These are phyloP conservation scores for Chinchilla lanigera DNA, from an alignment of 2,113 vertebrate species.

Conservation along the genomic window DNA sequence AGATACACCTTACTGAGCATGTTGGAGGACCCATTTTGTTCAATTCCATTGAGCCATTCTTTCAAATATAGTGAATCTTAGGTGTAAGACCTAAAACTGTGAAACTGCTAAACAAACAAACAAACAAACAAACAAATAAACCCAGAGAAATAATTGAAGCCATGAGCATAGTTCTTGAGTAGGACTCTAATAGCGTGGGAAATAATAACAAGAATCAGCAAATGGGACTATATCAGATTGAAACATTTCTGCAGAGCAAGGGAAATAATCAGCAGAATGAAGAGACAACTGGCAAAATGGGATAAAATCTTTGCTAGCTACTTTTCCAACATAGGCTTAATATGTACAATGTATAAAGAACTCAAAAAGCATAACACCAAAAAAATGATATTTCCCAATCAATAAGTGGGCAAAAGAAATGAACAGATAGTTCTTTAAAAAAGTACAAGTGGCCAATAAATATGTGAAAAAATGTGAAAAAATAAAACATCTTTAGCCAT, in stretches of 20 bases:
- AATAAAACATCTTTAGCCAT: not conserved
- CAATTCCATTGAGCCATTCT: slow-evolving; percentile 72
- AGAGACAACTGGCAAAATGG: not conserved
- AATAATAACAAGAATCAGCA: not conserved
- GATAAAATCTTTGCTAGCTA: not conserved
- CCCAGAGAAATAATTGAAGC: not conserved
- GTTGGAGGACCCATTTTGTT: slow-evolving; percentile 58
- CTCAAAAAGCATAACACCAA: not conserved
- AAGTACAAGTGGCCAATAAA: not conserved
- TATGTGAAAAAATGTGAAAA: not conserved
- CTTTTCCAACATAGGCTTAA: not conserved
- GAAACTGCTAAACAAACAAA: not conserved
- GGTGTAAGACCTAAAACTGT: not conserved
- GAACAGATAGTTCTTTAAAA: not conserved
- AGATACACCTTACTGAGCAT: slow-evolving; percentile 37
- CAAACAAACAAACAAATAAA: not conserved
- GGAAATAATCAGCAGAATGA: not conserved
- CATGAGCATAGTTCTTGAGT: not conserved
- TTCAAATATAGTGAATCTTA: slow-evolving; percentile 63
- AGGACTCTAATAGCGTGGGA: not conserved
- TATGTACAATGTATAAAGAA: not conserved
- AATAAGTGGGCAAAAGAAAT: not conserved
- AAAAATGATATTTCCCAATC: not conserved
- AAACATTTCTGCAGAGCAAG: not conserved
- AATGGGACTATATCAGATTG: not conserved